These are phyloP conservation scores for Eidolon helvum DNA, from an alignment of 2,113 vertebrate genomes.

Conservation along the genomic window DNA sequence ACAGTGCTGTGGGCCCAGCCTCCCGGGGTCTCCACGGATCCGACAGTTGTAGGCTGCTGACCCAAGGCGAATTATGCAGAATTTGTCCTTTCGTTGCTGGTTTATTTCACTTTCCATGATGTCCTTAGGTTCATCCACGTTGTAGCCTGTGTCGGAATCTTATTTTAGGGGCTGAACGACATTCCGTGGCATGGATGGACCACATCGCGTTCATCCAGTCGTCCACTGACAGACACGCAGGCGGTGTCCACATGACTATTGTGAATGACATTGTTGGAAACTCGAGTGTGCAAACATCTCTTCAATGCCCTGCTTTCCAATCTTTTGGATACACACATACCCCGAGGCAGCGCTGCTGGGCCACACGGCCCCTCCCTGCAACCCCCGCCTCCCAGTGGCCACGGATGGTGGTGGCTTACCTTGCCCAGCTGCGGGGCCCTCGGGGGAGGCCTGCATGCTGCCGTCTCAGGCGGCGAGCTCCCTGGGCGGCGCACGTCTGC, in stretches of 20 bases:
- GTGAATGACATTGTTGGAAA: neutral
- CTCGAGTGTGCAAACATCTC: rapidly evolving
- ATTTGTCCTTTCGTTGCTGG: neutral
- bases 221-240: rapidly evolving
- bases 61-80: rapidly evolving
- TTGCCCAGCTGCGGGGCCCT: slow-evolving; percentile 85
- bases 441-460: slow-evolving; percentile 83
- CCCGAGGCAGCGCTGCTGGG: neutral
- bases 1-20: no score
- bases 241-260: neutral
- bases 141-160: neutral
- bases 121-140: neutral
- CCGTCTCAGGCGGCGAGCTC: slow-evolving; percentile 84
- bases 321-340: neutral
- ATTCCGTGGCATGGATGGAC: rapidly evolving
- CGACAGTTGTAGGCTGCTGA: neutral
- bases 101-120: neutral
- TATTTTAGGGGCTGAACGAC: neutral
- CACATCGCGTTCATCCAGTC: rapidly evolving
- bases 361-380: rapidly evolving
- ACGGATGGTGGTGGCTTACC: slow-evolving; percentile 80
- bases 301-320: no score
- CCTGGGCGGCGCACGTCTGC: slow-evolving; percentile 87
- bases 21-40: neutral
- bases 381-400: rapidly evolving